Evolutionary conservation across 2,797 vertebrate genomes (phyloP).

Genomic region (Eulemur rubriventer): DNA sequence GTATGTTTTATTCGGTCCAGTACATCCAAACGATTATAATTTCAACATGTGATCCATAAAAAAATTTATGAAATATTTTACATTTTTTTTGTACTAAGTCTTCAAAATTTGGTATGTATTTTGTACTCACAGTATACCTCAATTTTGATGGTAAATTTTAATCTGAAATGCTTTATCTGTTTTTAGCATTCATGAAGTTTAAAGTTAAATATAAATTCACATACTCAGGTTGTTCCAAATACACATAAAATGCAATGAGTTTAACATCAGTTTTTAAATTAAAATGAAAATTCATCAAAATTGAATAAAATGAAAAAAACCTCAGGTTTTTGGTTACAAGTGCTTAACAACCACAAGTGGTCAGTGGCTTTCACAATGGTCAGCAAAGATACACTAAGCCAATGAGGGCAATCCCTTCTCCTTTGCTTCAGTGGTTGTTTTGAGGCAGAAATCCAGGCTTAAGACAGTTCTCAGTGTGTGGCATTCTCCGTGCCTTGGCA

Average conservation of each 20-base stretch:
- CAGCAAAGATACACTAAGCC: neutral
- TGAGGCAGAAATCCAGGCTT: neutral
- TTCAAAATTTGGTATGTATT: neutral
- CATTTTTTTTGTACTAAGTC: neutral
- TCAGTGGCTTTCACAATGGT: neutral
- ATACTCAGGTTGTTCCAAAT: neutral
- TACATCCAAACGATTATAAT: neutral
- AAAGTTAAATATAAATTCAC: neutral
- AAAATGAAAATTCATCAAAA: conserved; percentile 14
- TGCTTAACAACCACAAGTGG: neutral
- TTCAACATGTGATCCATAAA: neutral
- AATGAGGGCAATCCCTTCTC: neutral
- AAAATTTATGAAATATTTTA: neutral
- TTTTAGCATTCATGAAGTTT: neutral
- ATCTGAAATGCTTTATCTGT: neutral
- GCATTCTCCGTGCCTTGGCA: neutral
- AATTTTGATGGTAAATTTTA: neutral
- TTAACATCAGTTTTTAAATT: neutral
- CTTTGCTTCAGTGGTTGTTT: neutral
- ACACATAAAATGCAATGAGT: neutral
- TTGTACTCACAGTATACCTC: neutral
- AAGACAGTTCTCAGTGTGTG: neutral
- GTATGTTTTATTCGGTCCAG: neutral
- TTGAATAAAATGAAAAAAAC: neutral
- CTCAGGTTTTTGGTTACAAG: neutral